phyloP scores from a whole-genome alignment of 2,797 vertebrate genomes.

The Coregonus sp. region DNA sequence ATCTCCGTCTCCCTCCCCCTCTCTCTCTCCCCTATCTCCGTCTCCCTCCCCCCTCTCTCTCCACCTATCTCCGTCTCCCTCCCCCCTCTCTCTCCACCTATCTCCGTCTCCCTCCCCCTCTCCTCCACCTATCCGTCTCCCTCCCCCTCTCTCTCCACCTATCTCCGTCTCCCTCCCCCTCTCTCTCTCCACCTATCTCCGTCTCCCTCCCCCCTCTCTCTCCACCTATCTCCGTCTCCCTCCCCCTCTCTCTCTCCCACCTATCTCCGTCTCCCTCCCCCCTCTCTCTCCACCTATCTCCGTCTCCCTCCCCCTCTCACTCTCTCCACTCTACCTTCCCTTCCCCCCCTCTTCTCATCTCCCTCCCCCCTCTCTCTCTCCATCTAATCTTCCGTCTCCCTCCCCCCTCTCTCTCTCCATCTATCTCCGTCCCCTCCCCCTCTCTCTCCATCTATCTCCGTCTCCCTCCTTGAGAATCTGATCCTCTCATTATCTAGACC shows the following conservation, averaged over 20 bases:
- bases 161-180: background rate
- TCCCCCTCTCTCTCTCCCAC: background rate
- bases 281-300: background rate
- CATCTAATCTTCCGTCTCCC: too few relatives aligned
- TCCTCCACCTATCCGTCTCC: too few relatives aligned
- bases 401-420: background rate
- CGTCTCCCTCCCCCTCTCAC: background rate
- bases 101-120: background rate
- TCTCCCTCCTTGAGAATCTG: background rate
- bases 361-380: background rate
- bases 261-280: background rate
- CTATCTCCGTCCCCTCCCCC: background rate
- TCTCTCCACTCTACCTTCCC: background rate
- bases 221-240: too few relatives aligned
- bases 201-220: background rate
- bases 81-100: background rate
- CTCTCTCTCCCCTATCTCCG: too few relatives aligned
- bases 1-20: background rate
- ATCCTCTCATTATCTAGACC: slow-evolving; percentile 7
- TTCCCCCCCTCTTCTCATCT: background rate
- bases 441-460: background rate
- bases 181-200: background rate
- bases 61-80: background rate
- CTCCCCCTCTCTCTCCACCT: background rate
- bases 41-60: background rate